phyloP scores from a whole-genome alignment of 2,797 vertebrate genomes.

The Acridotheres tristis region DNA sequence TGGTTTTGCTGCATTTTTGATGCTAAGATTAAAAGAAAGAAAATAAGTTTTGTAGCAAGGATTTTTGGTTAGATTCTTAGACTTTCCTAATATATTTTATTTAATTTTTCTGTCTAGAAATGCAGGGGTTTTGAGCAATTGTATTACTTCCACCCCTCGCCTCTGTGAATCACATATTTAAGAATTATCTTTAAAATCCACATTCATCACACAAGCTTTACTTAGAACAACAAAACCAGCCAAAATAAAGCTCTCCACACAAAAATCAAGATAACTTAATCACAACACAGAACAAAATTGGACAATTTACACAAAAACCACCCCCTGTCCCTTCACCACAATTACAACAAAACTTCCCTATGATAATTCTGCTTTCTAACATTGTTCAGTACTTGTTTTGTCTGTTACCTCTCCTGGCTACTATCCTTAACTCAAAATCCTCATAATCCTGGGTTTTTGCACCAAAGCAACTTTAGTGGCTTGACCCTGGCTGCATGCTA shows the following conservation, averaged over 20 bases:
- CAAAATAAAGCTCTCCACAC: neutral
- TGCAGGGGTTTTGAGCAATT: neutral
- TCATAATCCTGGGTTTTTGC: neutral
- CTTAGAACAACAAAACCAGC: neutral
- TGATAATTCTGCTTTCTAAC: neutral
- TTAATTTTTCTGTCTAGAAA: neutral
- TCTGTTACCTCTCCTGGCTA: neutral
- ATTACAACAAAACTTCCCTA: neutral
- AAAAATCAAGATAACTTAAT: neutral
- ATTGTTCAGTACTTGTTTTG: rapidly evolving
- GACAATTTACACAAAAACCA: neutral
- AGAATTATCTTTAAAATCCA: neutral
- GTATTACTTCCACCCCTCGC: rapidly evolving
- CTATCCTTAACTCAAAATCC: neutral
- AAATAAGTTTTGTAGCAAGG: neutral
- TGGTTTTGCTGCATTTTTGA: neutral
- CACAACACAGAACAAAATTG: neutral
- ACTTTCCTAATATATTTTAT: neutral
- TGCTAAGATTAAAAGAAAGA: neutral
- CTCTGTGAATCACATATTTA: neutral
- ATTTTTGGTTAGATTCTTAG: neutral
- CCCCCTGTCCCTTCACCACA: neutral
- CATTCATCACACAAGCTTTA: neutral
- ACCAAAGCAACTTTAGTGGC: neutral
- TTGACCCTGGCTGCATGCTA: neutral